Evolutionary conservation across 2,113 vertebrate genomes (phyloP).

Genomic region (Lipotes vexillifer): DNA sequence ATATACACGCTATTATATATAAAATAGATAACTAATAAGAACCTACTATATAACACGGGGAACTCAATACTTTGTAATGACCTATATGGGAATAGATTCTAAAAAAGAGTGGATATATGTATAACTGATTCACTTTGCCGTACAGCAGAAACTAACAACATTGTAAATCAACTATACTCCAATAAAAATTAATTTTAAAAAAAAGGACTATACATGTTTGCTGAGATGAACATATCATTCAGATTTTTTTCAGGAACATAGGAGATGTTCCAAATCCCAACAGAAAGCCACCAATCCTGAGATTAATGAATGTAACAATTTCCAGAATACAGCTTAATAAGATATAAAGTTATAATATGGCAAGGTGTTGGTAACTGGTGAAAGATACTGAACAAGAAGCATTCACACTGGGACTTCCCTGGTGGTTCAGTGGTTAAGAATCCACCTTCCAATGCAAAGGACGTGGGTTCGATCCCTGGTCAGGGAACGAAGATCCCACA

Average conservation of each 20-base stretch:
- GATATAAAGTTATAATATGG: not conserved
- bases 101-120: no score
- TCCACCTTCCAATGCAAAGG: no score
- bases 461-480: no score
- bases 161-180: not conserved
- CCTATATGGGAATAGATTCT: no score
- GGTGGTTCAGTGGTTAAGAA: no score
- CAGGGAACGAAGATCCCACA: no score
- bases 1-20: no score
- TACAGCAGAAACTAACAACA: not conserved
- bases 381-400: not conserved
- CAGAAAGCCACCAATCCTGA: not conserved
- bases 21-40: no score
- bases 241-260: not conserved
- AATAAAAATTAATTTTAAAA: not conserved
- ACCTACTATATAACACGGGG: no score
- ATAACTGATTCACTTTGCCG: not conserved
- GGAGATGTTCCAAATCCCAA: not conserved
- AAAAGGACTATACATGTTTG: not conserved
- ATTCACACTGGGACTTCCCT: no score
- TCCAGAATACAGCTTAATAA: not conserved
- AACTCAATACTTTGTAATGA: no score
- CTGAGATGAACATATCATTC: not conserved
- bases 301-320: not conserved
- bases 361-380: not conserved